A percentile compares a stretch with the other conserved stretches of the same genome.
These are phyloP conservation scores for Allacma fusca DNA, from an alignment of 2,888 invertebrate genomes.

Conservation along the genomic window DNA sequence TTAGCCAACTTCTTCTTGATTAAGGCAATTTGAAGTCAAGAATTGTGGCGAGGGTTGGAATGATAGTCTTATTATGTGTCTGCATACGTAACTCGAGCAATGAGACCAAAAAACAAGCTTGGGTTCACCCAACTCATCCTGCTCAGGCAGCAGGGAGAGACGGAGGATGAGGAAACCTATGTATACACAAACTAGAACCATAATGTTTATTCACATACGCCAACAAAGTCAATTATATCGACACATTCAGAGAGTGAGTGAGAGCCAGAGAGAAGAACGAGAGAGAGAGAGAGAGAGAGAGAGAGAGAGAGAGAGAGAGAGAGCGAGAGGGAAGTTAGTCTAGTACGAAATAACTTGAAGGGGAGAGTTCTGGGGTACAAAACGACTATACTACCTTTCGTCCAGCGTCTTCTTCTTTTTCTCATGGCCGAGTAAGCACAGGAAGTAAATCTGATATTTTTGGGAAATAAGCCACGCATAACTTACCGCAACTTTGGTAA, in stretches of 20 bases:
- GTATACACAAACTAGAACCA: not conserved
- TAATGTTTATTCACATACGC: slow-evolving; percentile 11
- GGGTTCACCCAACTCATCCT: not conserved
- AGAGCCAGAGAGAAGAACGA: not conserved
- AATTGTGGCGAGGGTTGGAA: slow-evolving; percentile 56
- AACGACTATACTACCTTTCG: slow-evolving; percentile 4
- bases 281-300: slow-evolving; percentile 8
- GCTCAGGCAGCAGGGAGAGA: not conserved
- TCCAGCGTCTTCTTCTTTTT: slow-evolving; percentile 21
- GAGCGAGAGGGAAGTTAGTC: not conserved
- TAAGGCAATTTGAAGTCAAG: slow-evolving; percentile 62
- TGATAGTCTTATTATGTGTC: slow-evolving; percentile 38
- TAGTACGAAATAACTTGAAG: not conserved
- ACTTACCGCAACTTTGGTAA: slow-evolving; percentile 15
- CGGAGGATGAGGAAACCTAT: not conserved
- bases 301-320: not conserved
- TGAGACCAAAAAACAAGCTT: slow-evolving; percentile 33
- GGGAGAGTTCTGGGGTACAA: not conserved
- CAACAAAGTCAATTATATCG: slow-evolving; percentile 10
- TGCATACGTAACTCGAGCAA: slow-evolving; percentile 28
- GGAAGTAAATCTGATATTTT: slow-evolving; percentile 52
- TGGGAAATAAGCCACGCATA: slow-evolving; percentile 44
- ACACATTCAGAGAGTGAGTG: slow-evolving; percentile 11
- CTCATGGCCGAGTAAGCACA: slow-evolving; percentile 44
- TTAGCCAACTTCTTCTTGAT: slow-evolving; percentile 60